Evolutionary conservation across 1,140 invertebrate genomes (phyloP).

Genomic region (Pemphigus obesinymphae): DNA sequence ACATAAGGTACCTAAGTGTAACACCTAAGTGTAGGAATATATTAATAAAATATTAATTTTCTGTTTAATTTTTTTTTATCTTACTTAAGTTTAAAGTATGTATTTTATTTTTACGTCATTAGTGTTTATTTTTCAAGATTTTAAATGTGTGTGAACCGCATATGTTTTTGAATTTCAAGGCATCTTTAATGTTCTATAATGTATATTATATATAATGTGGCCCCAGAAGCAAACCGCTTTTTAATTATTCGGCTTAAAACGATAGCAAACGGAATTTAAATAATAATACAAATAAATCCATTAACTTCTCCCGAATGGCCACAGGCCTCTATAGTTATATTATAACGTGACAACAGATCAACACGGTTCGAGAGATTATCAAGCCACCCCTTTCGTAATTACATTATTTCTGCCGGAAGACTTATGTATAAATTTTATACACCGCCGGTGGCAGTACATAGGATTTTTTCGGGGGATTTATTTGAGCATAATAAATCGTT

Average conservation of each 20-base stretch:
- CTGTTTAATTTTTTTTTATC: too few relatives aligned
- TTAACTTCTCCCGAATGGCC: neutral
- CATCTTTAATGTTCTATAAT: too few relatives aligned
- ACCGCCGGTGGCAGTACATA: neutral
- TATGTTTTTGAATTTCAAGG: too few relatives aligned
- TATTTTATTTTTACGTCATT: too few relatives aligned
- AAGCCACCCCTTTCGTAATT: conserved; percentile 11
- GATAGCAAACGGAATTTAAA: neutral
- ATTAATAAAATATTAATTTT: too few relatives aligned
- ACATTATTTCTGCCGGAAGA: conserved; percentile 13
- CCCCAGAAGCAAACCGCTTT: neutral
- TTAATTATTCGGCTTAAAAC: neutral
- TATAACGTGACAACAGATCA: neutral
- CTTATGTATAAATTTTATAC: too few relatives aligned
- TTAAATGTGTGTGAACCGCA: too few relatives aligned
- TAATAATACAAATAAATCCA: neutral
- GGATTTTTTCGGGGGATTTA: conserved; percentile 11
- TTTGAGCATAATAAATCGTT: conserved; percentile 16
- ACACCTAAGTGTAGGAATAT: too few relatives aligned
- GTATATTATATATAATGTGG: too few relatives aligned
- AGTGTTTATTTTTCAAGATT: too few relatives aligned
- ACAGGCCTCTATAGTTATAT: neutral
- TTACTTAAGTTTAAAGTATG: too few relatives aligned
- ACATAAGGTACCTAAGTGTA: too few relatives aligned
- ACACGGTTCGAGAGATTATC: neutral